Evolutionary conservation across 2,113 vertebrate species (phyloP), one percentile per base, ranked within the genome.

Genomic region (Oriolus oriolus): DNA sequence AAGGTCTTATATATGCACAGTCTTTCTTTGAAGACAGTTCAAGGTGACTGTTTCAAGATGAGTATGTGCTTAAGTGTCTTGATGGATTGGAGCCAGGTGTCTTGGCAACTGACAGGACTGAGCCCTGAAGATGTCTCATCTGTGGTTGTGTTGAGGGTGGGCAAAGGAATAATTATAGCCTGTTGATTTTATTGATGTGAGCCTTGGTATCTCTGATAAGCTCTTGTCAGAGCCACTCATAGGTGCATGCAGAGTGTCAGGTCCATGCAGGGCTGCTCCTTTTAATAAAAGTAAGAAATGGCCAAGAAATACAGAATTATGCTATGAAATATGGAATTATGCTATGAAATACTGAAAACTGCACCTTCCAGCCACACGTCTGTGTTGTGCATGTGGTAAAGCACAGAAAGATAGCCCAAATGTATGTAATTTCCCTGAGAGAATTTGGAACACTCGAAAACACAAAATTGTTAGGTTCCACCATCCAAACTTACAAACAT

Each of bases 221-320:
- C 24, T 79, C 50, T 41, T 83, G 5, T 71, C 56, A 77, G 53
- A 60, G n/a, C 6, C 45, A 39, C 39, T 35, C 27, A 27, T 1
- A 56, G 10, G 9, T 8, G 19, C 10, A n/a, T 6, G 26, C 30
- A 73, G 27, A 33, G 4, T 15, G 16, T n/a, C 41, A 91, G 49
- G 11, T 41, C 50, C 28, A 70, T 0, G 0, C 7, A 45, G 44
- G 20, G 7, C 5, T 0, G 0, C 7, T 65, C 3, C 31, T 89
- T 84, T 47, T 21, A 56, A 71, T 31, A 74, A 78, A 64, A 2
- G 9, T 14, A 2, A 86, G 70, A 91, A 89, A 80, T 37, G 4
- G 6, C 8, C 22, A 77, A 39, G 23, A 90, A 87, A 44, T 42
- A 50, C 1, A 1, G 45, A 83, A 69, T 44, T 69, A 53, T 3